Evolutionary conservation across 2,888 invertebrate species (phyloP).

Genomic region (Adineta ricciae): DNA sequence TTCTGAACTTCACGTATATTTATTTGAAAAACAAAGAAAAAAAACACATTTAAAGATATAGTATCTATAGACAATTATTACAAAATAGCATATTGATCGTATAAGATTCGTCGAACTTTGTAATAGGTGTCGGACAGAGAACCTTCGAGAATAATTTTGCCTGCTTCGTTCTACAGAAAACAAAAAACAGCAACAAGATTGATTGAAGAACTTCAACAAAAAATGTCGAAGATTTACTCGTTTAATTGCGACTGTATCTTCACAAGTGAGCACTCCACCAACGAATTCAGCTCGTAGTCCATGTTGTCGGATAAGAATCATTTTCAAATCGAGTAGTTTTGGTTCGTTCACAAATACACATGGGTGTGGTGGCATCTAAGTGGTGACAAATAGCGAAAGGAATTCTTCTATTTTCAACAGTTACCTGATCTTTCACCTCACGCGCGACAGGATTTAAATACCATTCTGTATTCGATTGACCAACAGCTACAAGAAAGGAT

Average conservation of each 20-base stretch:
- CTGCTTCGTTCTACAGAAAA: slow-evolving; percentile 70
- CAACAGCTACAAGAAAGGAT: background rate
- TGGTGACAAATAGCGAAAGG: background rate
- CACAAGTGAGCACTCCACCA: slow-evolving; percentile 83
- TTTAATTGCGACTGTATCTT: slow-evolving; percentile 75
- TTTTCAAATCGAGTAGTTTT: slow-evolving; percentile 79
- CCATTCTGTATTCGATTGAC: slow-evolving; percentile 14
- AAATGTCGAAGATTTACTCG: too few species aligned
- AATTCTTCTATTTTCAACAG: too few species aligned
- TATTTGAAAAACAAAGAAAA: background rate
- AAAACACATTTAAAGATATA: background rate
- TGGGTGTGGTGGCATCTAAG: slow-evolving; percentile 48
- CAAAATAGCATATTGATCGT: slow-evolving; percentile 90
- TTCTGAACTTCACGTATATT: background rate
- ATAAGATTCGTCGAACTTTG: slow-evolving; percentile 76
- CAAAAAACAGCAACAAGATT: slow-evolving; percentile 33
- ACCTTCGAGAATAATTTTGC: slow-evolving; percentile 83
- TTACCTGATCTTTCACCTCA: slow-evolving; percentile 1
- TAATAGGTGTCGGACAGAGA: slow-evolving; percentile 87
- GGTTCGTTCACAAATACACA: slow-evolving; percentile 84
- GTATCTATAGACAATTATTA: slow-evolving; percentile 48
- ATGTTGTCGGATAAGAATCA: slow-evolving; percentile 52
- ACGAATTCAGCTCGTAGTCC: slow-evolving; percentile 75
- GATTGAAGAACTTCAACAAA: slow-evolving; percentile 39
- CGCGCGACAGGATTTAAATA: slow-evolving; percentile 14